Evolutionary conservation across 2,797 vertebrate genomes (phyloP).

Genomic region (Podargus strigoides): DNA sequence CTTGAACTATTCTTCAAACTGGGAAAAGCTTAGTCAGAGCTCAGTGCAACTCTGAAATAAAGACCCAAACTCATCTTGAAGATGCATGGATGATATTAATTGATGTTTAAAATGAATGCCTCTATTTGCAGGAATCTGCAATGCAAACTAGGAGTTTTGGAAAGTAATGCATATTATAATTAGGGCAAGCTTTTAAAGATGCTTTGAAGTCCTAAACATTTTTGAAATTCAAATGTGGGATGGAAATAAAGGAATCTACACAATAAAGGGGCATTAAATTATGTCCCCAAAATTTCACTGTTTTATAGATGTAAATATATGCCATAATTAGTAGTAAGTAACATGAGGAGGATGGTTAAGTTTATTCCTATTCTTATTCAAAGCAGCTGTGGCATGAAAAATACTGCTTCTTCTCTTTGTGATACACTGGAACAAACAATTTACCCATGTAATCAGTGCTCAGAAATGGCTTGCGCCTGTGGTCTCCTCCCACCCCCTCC

Average conservation of each 20-base stretch:
- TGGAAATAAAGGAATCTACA: conserved; percentile 83
- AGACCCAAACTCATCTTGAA: conserved; percentile 56
- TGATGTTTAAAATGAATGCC: conserved; percentile 70
- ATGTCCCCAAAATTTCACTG: conserved; percentile 69
- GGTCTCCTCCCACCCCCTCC: conserved; percentile 58
- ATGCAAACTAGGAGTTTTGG: conserved; percentile 89
- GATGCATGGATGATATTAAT: conserved; percentile 68
- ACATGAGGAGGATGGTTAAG: conserved; percentile 68
- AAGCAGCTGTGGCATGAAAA: conserved; percentile 74
- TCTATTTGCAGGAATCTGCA: conserved; percentile 87
- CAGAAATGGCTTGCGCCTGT: conserved; percentile 54
- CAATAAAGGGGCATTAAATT: conserved; percentile 84
- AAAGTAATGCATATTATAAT: conserved; percentile 81
- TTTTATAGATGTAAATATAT: conserved; percentile 81
- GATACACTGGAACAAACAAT: conserved; percentile 54
- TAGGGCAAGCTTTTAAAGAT: conserved; percentile 85
- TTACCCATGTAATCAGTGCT: conserved; percentile 54
- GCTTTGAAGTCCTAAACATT: conserved; percentile 94
- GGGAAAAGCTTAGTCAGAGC: conserved; percentile 22
- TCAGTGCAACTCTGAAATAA: conserved; percentile 35
- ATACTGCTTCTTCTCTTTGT: conserved; percentile 67
- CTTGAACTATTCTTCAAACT: not conserved
- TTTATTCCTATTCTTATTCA: conserved; percentile 78
- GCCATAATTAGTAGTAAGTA: conserved; percentile 78
- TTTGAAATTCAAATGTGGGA: conserved; percentile 96